phyloP scores from a whole-genome alignment of 2,888 invertebrate species.

The Lymantria monacha region DNA sequence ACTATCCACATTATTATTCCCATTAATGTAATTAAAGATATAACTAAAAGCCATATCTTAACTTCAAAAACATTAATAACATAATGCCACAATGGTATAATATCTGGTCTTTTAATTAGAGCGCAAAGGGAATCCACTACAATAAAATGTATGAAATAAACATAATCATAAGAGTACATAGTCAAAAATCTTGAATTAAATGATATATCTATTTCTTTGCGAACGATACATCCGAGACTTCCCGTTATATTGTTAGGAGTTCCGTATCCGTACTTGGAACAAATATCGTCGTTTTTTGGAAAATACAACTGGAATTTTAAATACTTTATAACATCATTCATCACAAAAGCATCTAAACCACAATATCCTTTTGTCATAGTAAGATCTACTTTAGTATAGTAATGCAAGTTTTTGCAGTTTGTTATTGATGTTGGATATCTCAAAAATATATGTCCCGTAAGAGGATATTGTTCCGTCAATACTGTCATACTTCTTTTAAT shows the following conservation, averaged over 20 bases:
- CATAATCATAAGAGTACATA: constrained; percentile 30
- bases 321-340: constrained; percentile 44
- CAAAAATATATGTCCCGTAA: constrained; percentile 43
- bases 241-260: constrained; percentile 31
- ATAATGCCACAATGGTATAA: constrained; percentile 48
- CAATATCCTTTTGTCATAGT: constrained; percentile 39
- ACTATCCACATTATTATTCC: constrained; percentile 40
- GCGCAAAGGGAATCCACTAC: constrained; percentile 44
- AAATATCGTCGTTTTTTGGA: constrained; percentile 15
- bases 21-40: constrained; percentile 14
- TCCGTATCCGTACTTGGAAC: constrained; percentile 38
- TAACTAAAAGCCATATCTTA: constrained; percentile 22
- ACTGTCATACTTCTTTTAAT: constrained; percentile 18
- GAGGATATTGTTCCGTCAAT: constrained; percentile 43
- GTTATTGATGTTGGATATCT: constrained; percentile 52
- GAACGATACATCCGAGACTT: constrained; percentile 42
- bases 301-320: constrained; percentile 42
- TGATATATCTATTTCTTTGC: constrained; percentile 47
- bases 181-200: constrained; percentile 58
- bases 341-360: constrained; percentile 51
- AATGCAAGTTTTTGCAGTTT: constrained; percentile 35
- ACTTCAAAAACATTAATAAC: constrained; percentile 21
- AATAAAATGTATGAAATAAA: constrained; percentile 41
- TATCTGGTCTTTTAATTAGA: constrained; percentile 33
- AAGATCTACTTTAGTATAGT: constrained; percentile 32